A percentile compares a stretch with the other conserved stretches of the same genome.
These are phyloP conservation scores for Gasteruption jaculator DNA, from an alignment of 2,888 invertebrate genomes.

Conservation along the genomic window DNA sequence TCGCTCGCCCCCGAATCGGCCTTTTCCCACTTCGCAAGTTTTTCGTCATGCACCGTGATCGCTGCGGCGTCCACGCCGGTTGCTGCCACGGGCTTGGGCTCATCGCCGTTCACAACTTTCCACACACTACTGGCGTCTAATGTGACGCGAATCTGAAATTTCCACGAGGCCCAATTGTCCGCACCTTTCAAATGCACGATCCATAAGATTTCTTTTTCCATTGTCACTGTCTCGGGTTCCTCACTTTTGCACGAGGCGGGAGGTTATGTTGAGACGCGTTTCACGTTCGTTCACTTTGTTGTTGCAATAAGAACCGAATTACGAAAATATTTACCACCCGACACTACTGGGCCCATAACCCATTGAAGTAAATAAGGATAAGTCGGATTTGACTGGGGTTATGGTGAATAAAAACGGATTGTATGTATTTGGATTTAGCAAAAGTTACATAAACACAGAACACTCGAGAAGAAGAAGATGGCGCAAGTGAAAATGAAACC, in stretches of 20 bases:
- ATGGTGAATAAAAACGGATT: too few species aligned
- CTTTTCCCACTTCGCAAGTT: constrained; percentile 7
- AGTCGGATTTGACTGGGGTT: too few species aligned
- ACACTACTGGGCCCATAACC: too few species aligned
- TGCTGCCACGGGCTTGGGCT: background rate
- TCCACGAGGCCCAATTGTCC: constrained; percentile 23
- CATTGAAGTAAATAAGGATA: too few species aligned
- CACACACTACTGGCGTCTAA: constrained; percentile 9
- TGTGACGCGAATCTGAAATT: constrained; percentile 13
- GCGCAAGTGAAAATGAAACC: too few species aligned
- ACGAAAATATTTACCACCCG: too few species aligned
- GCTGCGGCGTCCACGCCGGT: constrained; percentile 4
- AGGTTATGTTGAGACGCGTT: too few species aligned
- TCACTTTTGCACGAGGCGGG: constrained; percentile 20
- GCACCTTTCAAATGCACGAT: constrained; percentile 17
- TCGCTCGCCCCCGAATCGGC: constrained; percentile 23
- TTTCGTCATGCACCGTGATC: constrained; percentile 19
- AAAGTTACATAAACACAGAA: too few species aligned
- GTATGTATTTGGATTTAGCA: too few species aligned
- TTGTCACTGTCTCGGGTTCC: constrained; percentile 13
- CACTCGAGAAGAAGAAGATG: too few species aligned
- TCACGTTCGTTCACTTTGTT: too few species aligned
- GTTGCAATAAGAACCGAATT: too few species aligned
- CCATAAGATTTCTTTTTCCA: constrained; percentile 18
- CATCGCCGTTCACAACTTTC: constrained; percentile 7